Conservation (phyloP, 2,797 vertebrate genomes). For the Lithobates sylvaticus region DNA sequence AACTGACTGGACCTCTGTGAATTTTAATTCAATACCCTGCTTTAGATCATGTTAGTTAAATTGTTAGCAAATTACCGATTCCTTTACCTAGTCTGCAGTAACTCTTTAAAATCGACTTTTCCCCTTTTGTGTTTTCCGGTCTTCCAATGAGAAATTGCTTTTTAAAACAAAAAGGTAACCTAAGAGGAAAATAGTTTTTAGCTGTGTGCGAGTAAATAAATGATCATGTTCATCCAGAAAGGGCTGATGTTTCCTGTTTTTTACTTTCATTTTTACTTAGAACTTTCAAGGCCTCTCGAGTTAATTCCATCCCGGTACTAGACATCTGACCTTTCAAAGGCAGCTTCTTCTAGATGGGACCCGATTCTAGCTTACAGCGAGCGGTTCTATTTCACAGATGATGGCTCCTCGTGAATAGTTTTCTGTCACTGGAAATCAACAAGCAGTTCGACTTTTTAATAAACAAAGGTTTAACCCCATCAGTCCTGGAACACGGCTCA, state of each 20-base stretch:
- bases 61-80: no score
- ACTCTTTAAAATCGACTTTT: no score
- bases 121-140: not conserved
- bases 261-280: conserved; percentile 15
- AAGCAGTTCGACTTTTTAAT: conserved; percentile 55
- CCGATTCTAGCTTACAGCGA: conserved; percentile 33
- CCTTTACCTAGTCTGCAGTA: no score
- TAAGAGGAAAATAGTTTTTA: not conserved
- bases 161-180: not conserved
- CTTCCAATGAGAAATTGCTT: not conserved
- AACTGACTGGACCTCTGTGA: no score
- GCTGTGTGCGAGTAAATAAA: not conserved
- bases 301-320: conserved; percentile 49
- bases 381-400: conserved; percentile 62
- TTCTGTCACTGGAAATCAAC: conserved; percentile 57
- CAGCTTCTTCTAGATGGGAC: conserved; percentile 28
- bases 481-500: not conserved
- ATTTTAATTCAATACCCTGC: no score
- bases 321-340: conserved; percentile 57
- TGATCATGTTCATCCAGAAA: not conserved
- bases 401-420: conserved; percentile 55
- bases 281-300: conserved; percentile 17
- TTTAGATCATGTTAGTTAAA: no score
- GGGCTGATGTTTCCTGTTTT: not conserved
- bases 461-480: conserved; percentile 59